phyloP scores from a whole-genome alignment of 2,888 invertebrate genomes.

The Atethmia centrago region DNA sequence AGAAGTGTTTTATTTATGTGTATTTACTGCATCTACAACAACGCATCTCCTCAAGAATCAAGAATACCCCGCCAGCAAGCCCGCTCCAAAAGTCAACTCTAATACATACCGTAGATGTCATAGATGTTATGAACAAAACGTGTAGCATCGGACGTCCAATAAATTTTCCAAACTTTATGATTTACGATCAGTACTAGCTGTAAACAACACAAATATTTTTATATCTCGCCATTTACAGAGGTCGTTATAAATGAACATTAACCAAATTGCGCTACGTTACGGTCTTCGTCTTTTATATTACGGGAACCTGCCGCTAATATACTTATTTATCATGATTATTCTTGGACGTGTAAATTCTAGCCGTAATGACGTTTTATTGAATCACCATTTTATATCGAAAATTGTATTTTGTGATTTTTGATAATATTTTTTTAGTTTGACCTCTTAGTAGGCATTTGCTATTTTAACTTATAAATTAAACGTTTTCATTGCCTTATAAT shows the following conservation, averaged over 20 bases:
- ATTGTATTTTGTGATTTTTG: neutral
- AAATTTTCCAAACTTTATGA: conserved; percentile 56
- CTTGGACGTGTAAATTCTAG: neutral
- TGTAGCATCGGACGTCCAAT: conserved; percentile 27
- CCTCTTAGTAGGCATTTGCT: neutral
- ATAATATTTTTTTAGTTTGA: neutral
- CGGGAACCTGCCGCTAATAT: neutral
- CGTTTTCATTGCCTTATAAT: neutral
- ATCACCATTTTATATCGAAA: no score
- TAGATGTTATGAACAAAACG: conserved; percentile 8
- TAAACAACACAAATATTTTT: conserved; percentile 57
- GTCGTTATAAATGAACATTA: conserved; percentile 50
- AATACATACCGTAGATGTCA: neutral
- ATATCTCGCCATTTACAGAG: conserved; percentile 42
- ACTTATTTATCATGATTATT: neutral
- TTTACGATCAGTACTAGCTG: conserved; percentile 42
- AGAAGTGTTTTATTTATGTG: no score
- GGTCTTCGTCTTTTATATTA: conserved; percentile 7
- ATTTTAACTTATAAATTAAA: neutral
- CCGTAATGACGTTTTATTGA: neutral
- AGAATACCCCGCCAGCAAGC: no score
- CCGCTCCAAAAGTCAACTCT: no score
- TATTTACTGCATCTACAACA: no score
- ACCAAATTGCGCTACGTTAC: conserved; percentile 28
- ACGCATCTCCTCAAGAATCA: no score